A percentile compares a stretch with the other conserved stretches of the same genome.
These are phyloP conservation scores for Micropterix aruncella DNA, from an alignment of 2,888 invertebrate genomes.

Conservation along the genomic window DNA sequence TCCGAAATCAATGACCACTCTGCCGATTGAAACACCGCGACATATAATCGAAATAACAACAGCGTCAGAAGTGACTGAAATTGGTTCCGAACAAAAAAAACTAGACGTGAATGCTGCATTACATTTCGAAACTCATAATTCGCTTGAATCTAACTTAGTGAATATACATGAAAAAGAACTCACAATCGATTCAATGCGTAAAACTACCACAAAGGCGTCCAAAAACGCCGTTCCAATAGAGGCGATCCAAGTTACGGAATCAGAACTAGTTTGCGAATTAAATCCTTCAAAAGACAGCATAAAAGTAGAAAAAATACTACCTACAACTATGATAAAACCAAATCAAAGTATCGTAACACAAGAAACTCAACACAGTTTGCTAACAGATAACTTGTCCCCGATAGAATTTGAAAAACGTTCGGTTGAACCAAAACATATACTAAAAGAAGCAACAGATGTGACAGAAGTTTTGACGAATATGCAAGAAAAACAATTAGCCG, in stretches of 20 bases:
- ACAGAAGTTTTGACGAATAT: slow-evolving; percentile 41
- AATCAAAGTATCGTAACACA: slow-evolving; percentile 32
- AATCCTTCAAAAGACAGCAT: slow-evolving; percentile 25
- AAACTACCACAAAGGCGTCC: slow-evolving; percentile 16
- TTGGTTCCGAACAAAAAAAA: slow-evolving; percentile 29
- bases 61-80: slow-evolving; percentile 32
- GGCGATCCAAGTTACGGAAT: slow-evolving; percentile 39
- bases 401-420: slow-evolving; percentile 24
- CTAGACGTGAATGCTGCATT: slow-evolving; percentile 30
- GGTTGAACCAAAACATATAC: slow-evolving; percentile 40
- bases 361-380: slow-evolving; percentile 23
- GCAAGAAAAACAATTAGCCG: slow-evolving; percentile 44
- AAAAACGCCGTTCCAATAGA: slow-evolving; percentile 22
- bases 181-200: slow-evolving; percentile 16
- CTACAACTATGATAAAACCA: slow-evolving; percentile 24
- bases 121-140: slow-evolving; percentile 35
- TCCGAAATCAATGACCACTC: too few species aligned
- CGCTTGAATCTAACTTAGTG: slow-evolving; percentile 29
- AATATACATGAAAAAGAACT: slow-evolving; percentile 23
- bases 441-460: slow-evolving; percentile 53
- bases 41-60: slow-evolving; percentile 11
- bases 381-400: slow-evolving; percentile 20
- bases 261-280: slow-evolving; percentile 38
- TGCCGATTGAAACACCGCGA: slow-evolving; percentile 7
- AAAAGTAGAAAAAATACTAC: slow-evolving; percentile 22